These are phyloP conservation scores for Eupristina koningsbergeri DNA, from an alignment of 1,140 invertebrate genomes.

Conservation along the genomic window DNA sequence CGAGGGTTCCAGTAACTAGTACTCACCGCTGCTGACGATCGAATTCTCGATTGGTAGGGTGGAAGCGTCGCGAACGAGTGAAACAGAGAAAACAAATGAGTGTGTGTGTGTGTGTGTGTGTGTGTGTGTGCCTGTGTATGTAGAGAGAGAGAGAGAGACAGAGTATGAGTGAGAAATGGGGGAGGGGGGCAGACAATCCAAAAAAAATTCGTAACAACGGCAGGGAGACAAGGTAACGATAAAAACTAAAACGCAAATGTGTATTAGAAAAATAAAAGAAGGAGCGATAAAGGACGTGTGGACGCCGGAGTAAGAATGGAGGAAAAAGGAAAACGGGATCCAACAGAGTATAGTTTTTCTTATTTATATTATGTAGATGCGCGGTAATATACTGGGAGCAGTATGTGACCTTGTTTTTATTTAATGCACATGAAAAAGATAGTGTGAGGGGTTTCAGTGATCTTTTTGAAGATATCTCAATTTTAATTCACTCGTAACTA, in stretches of 20 bases:
- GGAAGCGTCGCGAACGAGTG: slow-evolving; percentile 53
- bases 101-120: no score
- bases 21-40: slow-evolving; percentile 58
- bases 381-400: neutral
- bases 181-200: neutral
- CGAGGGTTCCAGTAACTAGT: slow-evolving; percentile 52
- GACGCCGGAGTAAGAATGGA: neutral
- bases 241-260: slow-evolving; percentile 40
- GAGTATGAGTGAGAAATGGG: no score
- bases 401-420: neutral
- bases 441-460: neutral
- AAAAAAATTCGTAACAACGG: slow-evolving; percentile 6
- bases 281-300: slow-evolving; percentile 13
- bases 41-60: slow-evolving; percentile 66
- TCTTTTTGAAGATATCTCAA: neutral
- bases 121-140: no score
- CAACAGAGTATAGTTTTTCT: neutral
- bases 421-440: neutral
- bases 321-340: neutral
- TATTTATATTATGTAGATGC: neutral
- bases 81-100: no score
- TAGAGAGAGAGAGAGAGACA: neutral
- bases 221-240: neutral
- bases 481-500: neutral
- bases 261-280: slow-evolving; percentile 35